Evolutionary conservation across 64 coral and sea anemone species (phyloP).

Genomic region (Pocillopora damicornis): DNA sequence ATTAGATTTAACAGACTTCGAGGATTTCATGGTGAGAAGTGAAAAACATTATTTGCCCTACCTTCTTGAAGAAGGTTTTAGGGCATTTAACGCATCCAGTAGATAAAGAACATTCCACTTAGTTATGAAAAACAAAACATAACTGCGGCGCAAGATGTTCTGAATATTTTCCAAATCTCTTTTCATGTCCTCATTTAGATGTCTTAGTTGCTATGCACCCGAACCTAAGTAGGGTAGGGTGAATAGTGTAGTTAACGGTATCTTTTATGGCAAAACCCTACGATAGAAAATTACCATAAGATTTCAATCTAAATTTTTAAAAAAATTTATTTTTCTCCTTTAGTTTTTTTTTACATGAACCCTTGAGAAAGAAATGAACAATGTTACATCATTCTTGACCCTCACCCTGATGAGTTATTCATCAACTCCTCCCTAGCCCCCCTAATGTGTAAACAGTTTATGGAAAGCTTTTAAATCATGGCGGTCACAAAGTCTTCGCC

Average conservation of each 20-base stretch:
- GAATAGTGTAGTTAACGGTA: no score
- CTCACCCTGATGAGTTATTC: background rate
- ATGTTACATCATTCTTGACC: background rate
- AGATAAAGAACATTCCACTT: background rate
- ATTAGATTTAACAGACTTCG: background rate
- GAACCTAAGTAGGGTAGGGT: no score
- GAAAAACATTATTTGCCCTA: constrained; percentile 6
- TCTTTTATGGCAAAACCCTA: no score
- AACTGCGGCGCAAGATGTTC: background rate
- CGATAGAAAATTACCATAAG: no score
- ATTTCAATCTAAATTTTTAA: no score
- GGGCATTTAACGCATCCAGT: background rate
- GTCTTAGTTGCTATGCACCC: no score
- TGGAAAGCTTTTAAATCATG: background rate
- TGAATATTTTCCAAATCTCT: background rate
- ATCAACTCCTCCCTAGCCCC: background rate
- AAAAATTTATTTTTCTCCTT: no score
- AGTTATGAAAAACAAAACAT: background rate
- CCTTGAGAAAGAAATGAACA: background rate
- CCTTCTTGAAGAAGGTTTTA: constrained; percentile 1
- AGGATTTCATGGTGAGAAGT: constrained; percentile 11
- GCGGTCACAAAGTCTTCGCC: background rate
- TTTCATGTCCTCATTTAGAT: background rate
- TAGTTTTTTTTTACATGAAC: no score
- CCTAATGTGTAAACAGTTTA: background rate